Conservation (phyloP, 2,797 vertebrate genomes). For the Cyclopterus lumpus region DNA sequence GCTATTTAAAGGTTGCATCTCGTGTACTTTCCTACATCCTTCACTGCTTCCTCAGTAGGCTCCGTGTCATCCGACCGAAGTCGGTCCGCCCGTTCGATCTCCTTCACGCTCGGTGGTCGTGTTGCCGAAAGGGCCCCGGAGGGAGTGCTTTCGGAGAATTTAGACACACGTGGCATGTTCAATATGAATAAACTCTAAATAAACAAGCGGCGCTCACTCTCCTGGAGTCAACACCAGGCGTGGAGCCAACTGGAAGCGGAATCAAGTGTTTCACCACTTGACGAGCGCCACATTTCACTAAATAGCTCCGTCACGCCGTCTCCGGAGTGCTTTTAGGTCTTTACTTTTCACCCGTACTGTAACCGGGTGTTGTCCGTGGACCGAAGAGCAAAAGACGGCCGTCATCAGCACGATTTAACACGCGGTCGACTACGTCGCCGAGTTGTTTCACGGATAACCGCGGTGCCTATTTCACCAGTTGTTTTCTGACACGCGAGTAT, state of each 20-base stretch:
- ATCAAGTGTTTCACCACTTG: neutral
- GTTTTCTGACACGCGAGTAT: neutral
- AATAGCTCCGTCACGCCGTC: neutral
- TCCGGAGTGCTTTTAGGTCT: neutral
- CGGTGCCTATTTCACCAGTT: neutral
- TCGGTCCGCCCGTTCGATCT: neutral
- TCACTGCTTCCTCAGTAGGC: neutral
- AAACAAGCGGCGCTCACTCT: neutral
- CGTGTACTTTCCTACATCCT: slow-evolving; percentile 3
- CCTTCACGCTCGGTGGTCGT: neutral
- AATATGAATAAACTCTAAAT: neutral
- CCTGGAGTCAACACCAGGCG: neutral
- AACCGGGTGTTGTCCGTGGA: neutral
- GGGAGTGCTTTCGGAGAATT: neutral
- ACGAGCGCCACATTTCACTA: neutral
- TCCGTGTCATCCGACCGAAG: neutral
- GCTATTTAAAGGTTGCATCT: neutral
- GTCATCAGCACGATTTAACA: neutral
- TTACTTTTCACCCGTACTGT: neutral
- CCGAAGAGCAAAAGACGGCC: neutral
- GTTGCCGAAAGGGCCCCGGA: neutral
- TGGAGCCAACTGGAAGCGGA: neutral
- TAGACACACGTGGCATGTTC: neutral
- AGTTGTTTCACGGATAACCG: neutral
- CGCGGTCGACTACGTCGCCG: neutral